phyloP scores from a whole-genome alignment of 2,797 vertebrate species.

The Rallus crepitans region DNA sequence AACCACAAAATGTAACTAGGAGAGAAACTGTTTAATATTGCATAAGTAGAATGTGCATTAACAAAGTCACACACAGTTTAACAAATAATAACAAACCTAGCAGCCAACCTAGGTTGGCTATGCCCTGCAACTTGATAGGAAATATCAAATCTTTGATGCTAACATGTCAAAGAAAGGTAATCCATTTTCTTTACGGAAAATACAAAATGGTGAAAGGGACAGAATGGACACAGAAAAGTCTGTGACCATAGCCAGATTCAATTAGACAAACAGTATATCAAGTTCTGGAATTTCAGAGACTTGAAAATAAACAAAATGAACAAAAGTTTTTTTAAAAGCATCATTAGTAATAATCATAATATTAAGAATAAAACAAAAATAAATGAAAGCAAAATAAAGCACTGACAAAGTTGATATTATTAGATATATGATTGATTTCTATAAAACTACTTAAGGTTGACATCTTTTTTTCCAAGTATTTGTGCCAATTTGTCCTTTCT shows the following conservation, averaged over 20 bases:
- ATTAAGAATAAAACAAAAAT: not conserved
- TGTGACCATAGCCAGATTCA: not conserved
- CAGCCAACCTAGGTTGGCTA: not conserved
- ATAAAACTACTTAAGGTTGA: not conserved
- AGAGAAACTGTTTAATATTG: not conserved
- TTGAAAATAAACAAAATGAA: not conserved
- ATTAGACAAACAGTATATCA: not conserved
- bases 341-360: not conserved
- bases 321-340: not conserved
- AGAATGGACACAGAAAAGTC: not conserved
- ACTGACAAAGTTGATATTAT: not conserved
- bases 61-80: not conserved
- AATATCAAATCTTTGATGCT: not conserved
- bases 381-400: not conserved
- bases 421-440: not conserved
- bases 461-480: not conserved
- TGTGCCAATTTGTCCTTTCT: not conserved
- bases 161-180: not conserved
- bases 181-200: not conserved
- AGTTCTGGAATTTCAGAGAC: not conserved
- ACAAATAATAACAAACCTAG: not conserved
- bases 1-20: not conserved
- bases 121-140: not conserved
- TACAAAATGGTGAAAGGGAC: not conserved
- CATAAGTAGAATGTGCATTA: not conserved